Base-by-base conservation (phyloP, 2,888 invertebrate genomes). In the Drosophila putrida region DNA sequence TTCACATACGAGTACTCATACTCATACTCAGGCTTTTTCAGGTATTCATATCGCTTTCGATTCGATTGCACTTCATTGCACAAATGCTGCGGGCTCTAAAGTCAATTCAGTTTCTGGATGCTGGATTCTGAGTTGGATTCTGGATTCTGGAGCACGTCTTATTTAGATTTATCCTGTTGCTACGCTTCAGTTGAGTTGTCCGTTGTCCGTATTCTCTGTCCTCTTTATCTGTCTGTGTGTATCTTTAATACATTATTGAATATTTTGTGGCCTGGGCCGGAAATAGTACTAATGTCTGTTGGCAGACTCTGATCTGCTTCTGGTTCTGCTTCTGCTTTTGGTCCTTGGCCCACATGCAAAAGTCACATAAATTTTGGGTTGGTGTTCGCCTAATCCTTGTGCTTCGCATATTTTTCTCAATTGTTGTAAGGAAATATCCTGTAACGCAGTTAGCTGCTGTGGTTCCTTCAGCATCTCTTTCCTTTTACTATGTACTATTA, bases 91-190 rank as follows among this genome's bases (percentile, higher is more conserved):
- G 61, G 62, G 64, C 78, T 13, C 28, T 39, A 15, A 27, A 43
- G 35, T 35, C 62, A 20, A 20, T 20, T 4, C 31, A 31, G 31
- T 31, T 35, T 6, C 46, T 20, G 35, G 50, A 8, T 57, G 50
- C 76, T 79, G 36, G 65, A 80, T n/a, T n/a, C n/a, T n/a, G n/a
- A n/a, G n/a, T n/a, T n/a, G n/a, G n/a, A n/a, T 35, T 6, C 46
- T 20, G 35, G 50, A 8, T 57, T 53, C 76, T 79, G 36, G 65
- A 80, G 85, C 84, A 84, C 88, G 88, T 84, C 88, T 84, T 84
- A 84, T 82, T 84, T 84, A 87, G 87, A 84, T 84, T 84, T 87
- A 84, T 87, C 80, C 88, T 73, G 78, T 68, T 80, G 78, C 84
- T 73, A 71, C 73, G 85, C 87, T 84, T 84, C 83, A 82, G 71